Base-by-base conservation (phyloP, 2,888 invertebrate genomes). In the Erebia palarica region DNA sequence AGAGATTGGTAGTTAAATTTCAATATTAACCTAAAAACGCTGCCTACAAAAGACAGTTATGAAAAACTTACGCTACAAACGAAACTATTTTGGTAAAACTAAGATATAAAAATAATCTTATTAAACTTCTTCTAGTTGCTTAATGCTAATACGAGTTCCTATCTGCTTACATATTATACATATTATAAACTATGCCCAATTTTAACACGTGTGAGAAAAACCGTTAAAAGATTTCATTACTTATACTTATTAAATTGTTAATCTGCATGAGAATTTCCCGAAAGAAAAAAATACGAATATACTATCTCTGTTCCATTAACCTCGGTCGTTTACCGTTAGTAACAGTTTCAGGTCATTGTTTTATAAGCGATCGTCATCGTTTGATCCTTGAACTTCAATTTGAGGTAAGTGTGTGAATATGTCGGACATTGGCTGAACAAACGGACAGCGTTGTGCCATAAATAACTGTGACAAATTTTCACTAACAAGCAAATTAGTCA, bases 241-340 rank as follows among this genome's bases (percentile, higher is more conserved):
- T 27, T 27, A 27, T 27, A 27, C 4, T 3, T 57, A 21, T 27
- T 58, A 58, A 36, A 42, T 60, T 69, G 14, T 51, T 44, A 36
- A 10, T 13, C 10, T 47, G 18, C 3, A 58, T 55, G 16, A 59
- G 55, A 53, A 42, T 61, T 61, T 68, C 47, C 61, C 44, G 36
- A 47, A 65, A 68, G 13, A 21, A 59, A 67, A 68, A 69, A 67
- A 73, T 71, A 69, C 60, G 63, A 70, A 72, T 66, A 55, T 65
- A n/a, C 36, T 13, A 66, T 49, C 16, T 21, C 10, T 27, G 66
- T 69, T 77, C 78, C 73, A 78, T 78, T 78, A 75, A 55, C 61
- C 36, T 47, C 72, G 76, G 77, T 75, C 79, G 68, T 78, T 78
- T 75, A 77, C 79, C 78, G 75, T 69, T 73, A 61, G 77, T 70